Percentiles rank a stretch among this genome's conserved stretches.
Conservation (phyloP, 2,113 vertebrate genomes). For the Eurystomus gularis region DNA sequence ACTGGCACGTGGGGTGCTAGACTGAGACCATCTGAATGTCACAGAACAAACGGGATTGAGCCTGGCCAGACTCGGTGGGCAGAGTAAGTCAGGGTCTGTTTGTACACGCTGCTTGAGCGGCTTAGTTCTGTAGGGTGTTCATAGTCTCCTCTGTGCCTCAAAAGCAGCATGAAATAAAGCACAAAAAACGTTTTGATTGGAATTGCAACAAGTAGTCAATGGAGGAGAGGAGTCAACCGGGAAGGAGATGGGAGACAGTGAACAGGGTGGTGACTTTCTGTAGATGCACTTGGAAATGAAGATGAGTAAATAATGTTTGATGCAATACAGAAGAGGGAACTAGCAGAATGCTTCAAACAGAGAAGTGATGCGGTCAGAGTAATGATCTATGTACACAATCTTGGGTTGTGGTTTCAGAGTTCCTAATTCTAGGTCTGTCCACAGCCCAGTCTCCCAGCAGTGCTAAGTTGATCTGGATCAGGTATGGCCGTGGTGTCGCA, state of each 20-base stretch:
- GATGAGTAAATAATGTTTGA: not conserved
- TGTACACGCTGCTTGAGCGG: not conserved
- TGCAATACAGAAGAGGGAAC: not conserved
- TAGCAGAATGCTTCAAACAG: not conserved
- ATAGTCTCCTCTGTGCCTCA: not conserved
- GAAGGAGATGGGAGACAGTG: not conserved
- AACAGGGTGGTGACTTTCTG: not conserved
- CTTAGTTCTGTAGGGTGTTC: not conserved
- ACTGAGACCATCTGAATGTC: not conserved
- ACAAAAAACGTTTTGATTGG: not conserved
- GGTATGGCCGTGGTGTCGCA: not conserved
- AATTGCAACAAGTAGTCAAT: not conserved
- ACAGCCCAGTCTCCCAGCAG: not conserved
- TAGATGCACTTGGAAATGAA: not conserved
- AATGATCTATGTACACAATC: not conserved
- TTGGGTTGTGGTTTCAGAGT: not conserved
- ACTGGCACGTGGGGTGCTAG: not conserved
- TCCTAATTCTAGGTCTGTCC: not conserved
- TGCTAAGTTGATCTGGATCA: not conserved
- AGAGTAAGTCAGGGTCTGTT: not conserved
- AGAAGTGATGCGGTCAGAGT: not conserved
- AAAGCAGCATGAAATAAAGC: not conserved
- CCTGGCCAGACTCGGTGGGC: not conserved
- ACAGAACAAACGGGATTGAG: not conserved
- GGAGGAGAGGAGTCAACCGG: not conserved